Base-by-base conservation (phyloP, 2,888 invertebrate genomes). In the Galerucella pusilla region DNA sequence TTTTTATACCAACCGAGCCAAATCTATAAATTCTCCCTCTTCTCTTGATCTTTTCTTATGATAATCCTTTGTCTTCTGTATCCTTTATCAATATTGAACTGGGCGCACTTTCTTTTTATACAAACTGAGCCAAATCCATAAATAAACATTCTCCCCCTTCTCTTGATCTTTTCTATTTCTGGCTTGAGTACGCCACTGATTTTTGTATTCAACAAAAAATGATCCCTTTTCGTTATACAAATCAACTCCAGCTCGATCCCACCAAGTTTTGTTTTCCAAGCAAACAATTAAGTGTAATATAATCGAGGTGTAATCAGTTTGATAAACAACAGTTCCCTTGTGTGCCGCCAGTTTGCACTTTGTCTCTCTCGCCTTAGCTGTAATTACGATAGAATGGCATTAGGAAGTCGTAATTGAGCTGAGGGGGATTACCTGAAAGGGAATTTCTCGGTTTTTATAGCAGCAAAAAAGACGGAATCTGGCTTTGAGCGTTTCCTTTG, bases 241-340 rank as follows among this genome's bases (percentile, higher is more conserved):
- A 42, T 42, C 35, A 42, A 42, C 35, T 42, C 35, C 35, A 42
- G 35, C 35, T 42, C 63, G 14, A 28, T 14, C 28, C 5, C 25
- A 20, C 45, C n/a, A 16, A 16, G 63, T 54, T 54, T 70, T 70
- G 63, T 64, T 70, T 70, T 69, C 68, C 52, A 42, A 66, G 60
- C 60, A 25, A 16, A 66, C 74, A 69, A 69, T 74, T 74, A 70
- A 74, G 73, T 69, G 73, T 64, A 65, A 66, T 60, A 66, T 74
- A 70, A 74, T 70, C 74, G 70, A 59, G n/a, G 60, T 70, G 66
- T 74, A 74, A 74, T 74, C 69, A 46, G 60, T 7, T 74, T 69
- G 74, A 74, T 70, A 74, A 74, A 74, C 65, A 69, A 65, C 46
- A 20, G 16, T 45, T 28, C 64, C 64, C 66, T 59, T 69, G 20